Evolutionary conservation across 2,888 invertebrate species (phyloP).

Genomic region (Mimachlamys varia): DNA sequence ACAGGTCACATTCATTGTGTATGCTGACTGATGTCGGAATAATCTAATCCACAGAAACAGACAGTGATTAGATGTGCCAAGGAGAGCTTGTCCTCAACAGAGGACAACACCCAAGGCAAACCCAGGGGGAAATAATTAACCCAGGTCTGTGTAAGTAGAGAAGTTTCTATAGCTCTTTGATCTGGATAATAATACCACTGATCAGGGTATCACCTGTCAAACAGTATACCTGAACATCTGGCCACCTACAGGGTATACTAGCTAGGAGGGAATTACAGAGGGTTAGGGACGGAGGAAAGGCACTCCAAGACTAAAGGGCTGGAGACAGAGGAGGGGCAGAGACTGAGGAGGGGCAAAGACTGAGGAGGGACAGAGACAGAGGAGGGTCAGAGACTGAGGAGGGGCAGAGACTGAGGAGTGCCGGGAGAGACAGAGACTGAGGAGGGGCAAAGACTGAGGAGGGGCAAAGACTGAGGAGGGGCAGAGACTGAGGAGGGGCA

Average conservation of each 20-base stretch:
- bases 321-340: neutral
- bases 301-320: too few relatives aligned
- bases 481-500: neutral
- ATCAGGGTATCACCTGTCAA: neutral
- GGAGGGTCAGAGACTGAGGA: too few relatives aligned
- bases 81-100: neutral
- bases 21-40: constrained; percentile 15
- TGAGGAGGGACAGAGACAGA: neutral
- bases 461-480: neutral
- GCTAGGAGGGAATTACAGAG: neutral
- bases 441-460: too few relatives aligned
- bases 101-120: neutral
- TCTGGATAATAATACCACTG: neutral
- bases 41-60: neutral
- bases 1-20: neutral
- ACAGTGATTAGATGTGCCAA: neutral
- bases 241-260: neutral
- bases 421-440: neutral
- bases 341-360: neutral
- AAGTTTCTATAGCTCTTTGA: constrained; percentile 2
- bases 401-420: too few relatives aligned
- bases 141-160: neutral
- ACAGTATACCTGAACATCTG: neutral
- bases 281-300: neutral
- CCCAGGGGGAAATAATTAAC: neutral